Base-by-base conservation (phyloP, 2,797 vertebrate species). In the Trachurus trachurus region DNA sequence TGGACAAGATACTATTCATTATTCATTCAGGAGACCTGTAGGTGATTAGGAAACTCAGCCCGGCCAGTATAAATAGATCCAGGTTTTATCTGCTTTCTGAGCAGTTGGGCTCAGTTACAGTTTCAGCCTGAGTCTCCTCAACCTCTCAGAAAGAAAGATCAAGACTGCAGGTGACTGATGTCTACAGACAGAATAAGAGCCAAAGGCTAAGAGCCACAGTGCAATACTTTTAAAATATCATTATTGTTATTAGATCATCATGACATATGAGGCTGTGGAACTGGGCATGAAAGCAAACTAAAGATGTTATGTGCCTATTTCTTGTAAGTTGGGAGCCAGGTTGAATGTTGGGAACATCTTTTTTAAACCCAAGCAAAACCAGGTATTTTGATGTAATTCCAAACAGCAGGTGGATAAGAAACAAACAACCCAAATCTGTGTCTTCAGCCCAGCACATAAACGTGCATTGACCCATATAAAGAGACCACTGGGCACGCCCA, bases 1-100 rank as follows among this genome's bases (percentile, higher is more conserved):
- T 59, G 53, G 59, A 84, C 64, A 77, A 52, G 76, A 74, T 37
- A 17, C 0, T 0, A 47, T 80, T 88, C 71, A 73, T 84, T 84
- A 84, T 87, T 88, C 73, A 82, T 80, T 65, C 79, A 72, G 70
- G 76, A 87, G 50, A 81, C 69, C 59, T 61, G 79, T 52, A 76
- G 66, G 76, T 83, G 81, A 85, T 89, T 75, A 72, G 76, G 73
- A 78, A 81, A 85, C 80, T 80, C 72, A 81, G 80, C 68, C 59
- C 26, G 47, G 65, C 42, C 58, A 52, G 71, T 65, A 84, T 87
- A 90, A 87, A 92, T 87, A 90, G 76, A 66, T 15, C 1, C 0
- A 0, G 70, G 72, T 82, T 84, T 85, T 65, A 66, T 81, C 78
- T n/a, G 44, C 71, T 78, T 62, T 59, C 68, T 71, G 40, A 79